Percentiles rank a stretch among this genome's conserved stretches.
These are phyloP conservation scores for Caenorhabditis latens DNA, from an alignment of 1,140 invertebrate species.

Conservation along the genomic window DNA sequence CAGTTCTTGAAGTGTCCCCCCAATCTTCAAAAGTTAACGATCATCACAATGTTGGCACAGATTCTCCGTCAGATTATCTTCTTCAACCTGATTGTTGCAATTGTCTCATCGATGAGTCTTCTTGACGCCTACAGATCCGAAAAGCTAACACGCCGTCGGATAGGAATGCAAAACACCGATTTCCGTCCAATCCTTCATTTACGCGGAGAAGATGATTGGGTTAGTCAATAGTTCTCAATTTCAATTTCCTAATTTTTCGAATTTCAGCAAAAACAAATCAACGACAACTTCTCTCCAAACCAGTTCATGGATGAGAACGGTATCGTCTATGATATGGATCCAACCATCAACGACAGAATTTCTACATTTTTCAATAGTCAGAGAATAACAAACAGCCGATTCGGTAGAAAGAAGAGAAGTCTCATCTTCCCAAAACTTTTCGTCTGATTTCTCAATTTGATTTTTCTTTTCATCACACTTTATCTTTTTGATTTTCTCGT, in stretches of 20 bases:
- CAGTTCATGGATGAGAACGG: slow-evolving; percentile 60
- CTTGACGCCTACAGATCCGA: slow-evolving; percentile 56
- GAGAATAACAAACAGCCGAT: slow-evolving; percentile 24
- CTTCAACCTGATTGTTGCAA: slow-evolving; percentile 19
- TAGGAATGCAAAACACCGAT: slow-evolving; percentile 48
- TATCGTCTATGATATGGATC: slow-evolving; percentile 58
- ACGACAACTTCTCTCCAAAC: slow-evolving; percentile 45
- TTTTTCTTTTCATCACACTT: background rate
- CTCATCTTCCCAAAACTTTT: slow-evolving; percentile 26
- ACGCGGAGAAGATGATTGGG: slow-evolving; percentile 57
- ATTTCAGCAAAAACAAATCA: slow-evolving; percentile 57
- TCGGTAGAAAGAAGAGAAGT: slow-evolving; percentile 41
- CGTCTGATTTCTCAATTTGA: background rate
- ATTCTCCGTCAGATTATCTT: slow-evolving; percentile 21
- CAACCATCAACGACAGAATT: slow-evolving; percentile 55
- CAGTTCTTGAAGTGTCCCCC: background rate
- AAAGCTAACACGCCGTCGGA: slow-evolving; percentile 30
- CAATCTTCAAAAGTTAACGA: slow-evolving; percentile 28
- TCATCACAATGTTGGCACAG: slow-evolving; percentile 14
- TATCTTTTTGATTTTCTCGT: background rate
- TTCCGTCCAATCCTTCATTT: slow-evolving; percentile 59
- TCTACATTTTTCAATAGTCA: slow-evolving; percentile 59
- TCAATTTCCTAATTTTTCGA: background rate
- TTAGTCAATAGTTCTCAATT: background rate
- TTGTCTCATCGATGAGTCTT: slow-evolving; percentile 55